phyloP scores from a whole-genome alignment of 2,113 vertebrate genomes.

The Spilogale gracilis region DNA sequence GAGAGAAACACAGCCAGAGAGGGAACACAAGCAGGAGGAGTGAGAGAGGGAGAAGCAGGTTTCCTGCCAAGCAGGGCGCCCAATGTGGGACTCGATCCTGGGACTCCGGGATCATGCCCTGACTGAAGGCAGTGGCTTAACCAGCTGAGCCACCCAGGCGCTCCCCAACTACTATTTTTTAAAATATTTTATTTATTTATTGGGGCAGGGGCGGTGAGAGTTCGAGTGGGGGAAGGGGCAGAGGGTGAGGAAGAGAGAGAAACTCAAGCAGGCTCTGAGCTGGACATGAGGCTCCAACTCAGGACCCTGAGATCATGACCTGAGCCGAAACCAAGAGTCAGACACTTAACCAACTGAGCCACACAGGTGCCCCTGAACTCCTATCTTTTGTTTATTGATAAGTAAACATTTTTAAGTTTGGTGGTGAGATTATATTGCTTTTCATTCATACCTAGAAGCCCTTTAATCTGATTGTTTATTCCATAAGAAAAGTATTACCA shows the following conservation, averaged over 20 bases:
- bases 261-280: not conserved
- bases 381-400: not conserved
- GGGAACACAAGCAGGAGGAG: too few species aligned
- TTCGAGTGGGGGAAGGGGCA: not conserved
- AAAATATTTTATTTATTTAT: not conserved
- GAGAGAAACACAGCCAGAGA: too few species aligned
- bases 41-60: too few species aligned
- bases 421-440: not conserved
- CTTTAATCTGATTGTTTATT: constrained; percentile 36
- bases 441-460: not conserved
- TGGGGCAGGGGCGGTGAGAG: not conserved
- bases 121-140: too few species aligned
- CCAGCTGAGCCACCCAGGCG: too few species aligned
- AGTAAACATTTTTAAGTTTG: constrained; percentile 17
- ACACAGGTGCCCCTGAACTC: not conserved
- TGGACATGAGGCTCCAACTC: not conserved
- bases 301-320: not conserved
- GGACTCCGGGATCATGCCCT: too few species aligned
- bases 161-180: not conserved
- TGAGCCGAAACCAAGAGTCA: not conserved
- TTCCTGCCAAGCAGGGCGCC: too few species aligned
- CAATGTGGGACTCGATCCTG: too few species aligned
- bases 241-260: not conserved
- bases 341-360: not conserved
- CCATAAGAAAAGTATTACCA: not conserved